These are phyloP conservation scores for Tanypteryx hageni DNA, from an alignment of 2,888 invertebrate genomes.

Conservation along the genomic window DNA sequence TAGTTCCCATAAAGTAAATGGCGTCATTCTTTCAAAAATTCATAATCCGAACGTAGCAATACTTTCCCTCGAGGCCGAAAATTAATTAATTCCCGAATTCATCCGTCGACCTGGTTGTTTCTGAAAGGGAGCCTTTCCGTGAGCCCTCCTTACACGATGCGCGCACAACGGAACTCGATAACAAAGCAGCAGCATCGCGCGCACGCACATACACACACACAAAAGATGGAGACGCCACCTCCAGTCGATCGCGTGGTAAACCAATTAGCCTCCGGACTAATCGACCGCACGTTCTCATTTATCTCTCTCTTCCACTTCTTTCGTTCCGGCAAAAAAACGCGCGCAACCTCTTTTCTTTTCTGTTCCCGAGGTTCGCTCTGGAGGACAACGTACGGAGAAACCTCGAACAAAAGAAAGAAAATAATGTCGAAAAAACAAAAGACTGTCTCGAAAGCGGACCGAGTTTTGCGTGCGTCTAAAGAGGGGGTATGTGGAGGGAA, in stretches of 20 bases:
- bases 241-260: not conserved
- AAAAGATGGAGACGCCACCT: not conserved
- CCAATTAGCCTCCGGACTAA: not conserved
- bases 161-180: not conserved
- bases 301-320: not conserved
- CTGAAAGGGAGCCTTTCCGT: not conserved
- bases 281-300: not conserved
- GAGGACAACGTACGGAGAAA: not conserved
- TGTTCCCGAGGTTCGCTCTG: not conserved
- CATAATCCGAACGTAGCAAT: not conserved
- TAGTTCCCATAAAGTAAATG: no score
- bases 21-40: no score
- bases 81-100: not conserved
- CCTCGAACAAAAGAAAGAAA: not conserved
- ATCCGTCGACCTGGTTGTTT: not conserved
- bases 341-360: not conserved
- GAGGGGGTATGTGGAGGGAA: not conserved
- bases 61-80: not conserved
- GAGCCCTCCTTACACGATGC: not conserved
- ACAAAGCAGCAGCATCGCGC: not conserved
- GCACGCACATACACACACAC: not conserved
- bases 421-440: not conserved
- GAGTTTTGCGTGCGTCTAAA: not conserved
- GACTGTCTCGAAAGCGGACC: not conserved
- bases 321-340: not conserved